These are phyloP conservation scores for Flexamia atlantica DNA, from an alignment of 2,888 invertebrate genomes.

Conservation along the genomic window DNA sequence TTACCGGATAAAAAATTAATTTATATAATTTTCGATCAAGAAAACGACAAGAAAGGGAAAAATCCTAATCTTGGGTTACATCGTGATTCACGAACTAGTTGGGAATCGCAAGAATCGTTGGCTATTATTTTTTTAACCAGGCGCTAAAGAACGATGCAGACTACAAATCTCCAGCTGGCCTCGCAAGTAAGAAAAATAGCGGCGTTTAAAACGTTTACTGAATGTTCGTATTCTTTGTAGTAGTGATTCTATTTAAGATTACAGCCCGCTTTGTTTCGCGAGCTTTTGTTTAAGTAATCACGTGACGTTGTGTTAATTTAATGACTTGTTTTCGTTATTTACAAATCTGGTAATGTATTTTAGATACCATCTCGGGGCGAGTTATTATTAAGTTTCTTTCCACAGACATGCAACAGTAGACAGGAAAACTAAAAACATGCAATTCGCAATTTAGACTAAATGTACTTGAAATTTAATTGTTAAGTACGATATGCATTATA, in stretches of 20 bases:
- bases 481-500: no score
- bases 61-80: no score
- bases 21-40: no score
- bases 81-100: background rate
- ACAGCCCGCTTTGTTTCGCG: background rate
- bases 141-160: background rate
- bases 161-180: background rate
- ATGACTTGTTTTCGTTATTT: background rate
- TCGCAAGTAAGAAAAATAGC: slow-evolving; percentile 13
- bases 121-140: slow-evolving; percentile 2
- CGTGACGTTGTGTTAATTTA: background rate
- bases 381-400: no score
- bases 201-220: slow-evolving; percentile 13
- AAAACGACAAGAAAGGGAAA: no score
- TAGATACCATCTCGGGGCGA: background rate
- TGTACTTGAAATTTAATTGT: no score
- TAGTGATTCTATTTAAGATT: slow-evolving; percentile 18
- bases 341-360: background rate
- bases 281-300: background rate
- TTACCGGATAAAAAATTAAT: no score
- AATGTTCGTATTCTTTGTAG: slow-evolving; percentile 14
- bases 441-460: no score
- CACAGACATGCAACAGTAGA: no score
- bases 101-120: background rate
- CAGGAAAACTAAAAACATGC: no score